Conservation (phyloP, 2,888 invertebrate genomes). For the Tubulanus polymorphus region DNA sequence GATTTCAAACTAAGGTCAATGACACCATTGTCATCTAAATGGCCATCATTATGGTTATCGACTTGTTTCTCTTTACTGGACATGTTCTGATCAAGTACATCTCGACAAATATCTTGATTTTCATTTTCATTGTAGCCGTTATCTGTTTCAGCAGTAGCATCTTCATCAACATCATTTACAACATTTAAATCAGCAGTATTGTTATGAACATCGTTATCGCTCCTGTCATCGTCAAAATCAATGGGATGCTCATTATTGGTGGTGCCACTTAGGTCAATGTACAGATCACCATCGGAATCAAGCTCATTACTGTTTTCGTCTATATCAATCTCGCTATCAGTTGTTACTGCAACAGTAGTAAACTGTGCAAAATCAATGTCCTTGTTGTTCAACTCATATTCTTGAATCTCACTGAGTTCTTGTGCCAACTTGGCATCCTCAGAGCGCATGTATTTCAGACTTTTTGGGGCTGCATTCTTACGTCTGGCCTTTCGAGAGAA, state of each 20-base stretch:
- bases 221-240: neutral
- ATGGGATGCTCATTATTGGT: neutral
- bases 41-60: too few relatives aligned
- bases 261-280: neutral
- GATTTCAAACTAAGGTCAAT: too few relatives aligned
- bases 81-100: too few relatives aligned
- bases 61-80: too few relatives aligned
- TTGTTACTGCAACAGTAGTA: neutral
- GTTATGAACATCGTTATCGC: slow-evolving; percentile 9
- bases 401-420: slow-evolving; percentile 33
- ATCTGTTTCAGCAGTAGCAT: slow-evolving; percentile 35
- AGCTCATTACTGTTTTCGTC: slow-evolving; percentile 3
- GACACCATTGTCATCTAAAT: too few relatives aligned
- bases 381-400: slow-evolving; percentile 34
- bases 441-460: neutral
- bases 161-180: slow-evolving; percentile 21
- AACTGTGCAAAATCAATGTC: slow-evolving; percentile 30
- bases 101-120: too few relatives aligned
- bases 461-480: slow-evolving; percentile 72
- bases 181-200: neutral
- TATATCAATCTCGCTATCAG: neutral
- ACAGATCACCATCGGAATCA: neutral
- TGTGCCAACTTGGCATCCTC: slow-evolving; percentile 21
- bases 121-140: too few relatives aligned
- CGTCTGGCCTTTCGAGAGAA: slow-evolving; percentile 68